These are phyloP conservation scores for Trissolcus japonicus DNA, from an alignment of 2,888 invertebrate genomes.

Conservation along the genomic window DNA sequence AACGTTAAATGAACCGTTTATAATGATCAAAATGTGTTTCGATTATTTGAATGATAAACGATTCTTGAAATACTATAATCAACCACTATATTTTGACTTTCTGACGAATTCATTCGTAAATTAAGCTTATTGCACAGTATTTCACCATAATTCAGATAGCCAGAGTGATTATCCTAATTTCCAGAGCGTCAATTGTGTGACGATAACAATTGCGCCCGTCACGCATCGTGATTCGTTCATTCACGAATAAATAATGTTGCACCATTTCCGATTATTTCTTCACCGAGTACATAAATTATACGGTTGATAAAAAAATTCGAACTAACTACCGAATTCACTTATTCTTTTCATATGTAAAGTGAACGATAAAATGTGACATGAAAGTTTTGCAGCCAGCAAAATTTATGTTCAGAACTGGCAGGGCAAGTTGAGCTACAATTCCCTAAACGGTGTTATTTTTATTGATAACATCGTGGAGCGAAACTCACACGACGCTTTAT, in stretches of 20 bases:
- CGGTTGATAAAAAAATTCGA: neutral
- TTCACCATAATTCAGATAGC: constrained; percentile 12
- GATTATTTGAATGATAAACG: neutral
- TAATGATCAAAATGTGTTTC: neutral
- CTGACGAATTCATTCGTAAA: constrained; percentile 1
- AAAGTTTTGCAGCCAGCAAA: neutral
- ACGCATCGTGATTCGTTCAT: constrained; percentile 8
- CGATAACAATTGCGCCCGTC: constrained; percentile 11
- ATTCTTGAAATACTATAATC: neutral
- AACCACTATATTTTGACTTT: neutral
- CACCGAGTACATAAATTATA: neutral
- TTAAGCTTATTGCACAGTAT: constrained; percentile 10
- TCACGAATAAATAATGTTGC: constrained; percentile 12
- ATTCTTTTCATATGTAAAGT: neutral
- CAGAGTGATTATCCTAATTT: constrained; percentile 17
- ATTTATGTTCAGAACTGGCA: neutral
- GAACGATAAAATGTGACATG: neutral
- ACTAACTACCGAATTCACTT: neutral
- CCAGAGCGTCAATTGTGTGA: constrained; percentile 20
- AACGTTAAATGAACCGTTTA: no score
- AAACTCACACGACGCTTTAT: constrained; percentile 14
- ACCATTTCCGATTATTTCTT: neutral
- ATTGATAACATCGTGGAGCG: constrained; percentile 34
- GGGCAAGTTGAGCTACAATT: neutral
- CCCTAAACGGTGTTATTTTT: constrained; percentile 28